Evolutionary conservation across 2,113 vertebrate genomes (phyloP).

Genomic region (Macquaria australasica): DNA sequence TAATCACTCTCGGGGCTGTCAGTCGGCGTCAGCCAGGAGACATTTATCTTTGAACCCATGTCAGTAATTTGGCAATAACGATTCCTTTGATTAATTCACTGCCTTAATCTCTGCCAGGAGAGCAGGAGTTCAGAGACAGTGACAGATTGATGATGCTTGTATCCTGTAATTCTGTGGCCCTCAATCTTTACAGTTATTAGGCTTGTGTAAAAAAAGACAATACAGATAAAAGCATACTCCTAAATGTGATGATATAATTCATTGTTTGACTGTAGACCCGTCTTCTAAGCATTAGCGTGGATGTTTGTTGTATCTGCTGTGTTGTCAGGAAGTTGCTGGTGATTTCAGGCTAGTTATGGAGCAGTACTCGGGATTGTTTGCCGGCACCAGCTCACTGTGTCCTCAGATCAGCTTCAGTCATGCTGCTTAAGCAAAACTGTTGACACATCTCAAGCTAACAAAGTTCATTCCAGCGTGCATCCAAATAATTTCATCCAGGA

Average conservation of each 20-base stretch:
- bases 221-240: constrained; percentile 49
- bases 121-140: constrained; percentile 76
- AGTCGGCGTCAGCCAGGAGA: constrained; percentile 68
- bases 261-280: constrained; percentile 3
- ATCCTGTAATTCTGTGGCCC: constrained; percentile 68
- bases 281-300: not conserved
- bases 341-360: constrained; percentile 37
- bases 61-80: constrained; percentile 83
- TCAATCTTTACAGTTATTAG: constrained; percentile 74
- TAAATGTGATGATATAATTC: constrained; percentile 48
- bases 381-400: constrained; percentile 24
- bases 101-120: constrained; percentile 72
- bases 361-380: constrained; percentile 21
- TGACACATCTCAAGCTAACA: constrained; percentile 55
- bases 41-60: constrained; percentile 80
- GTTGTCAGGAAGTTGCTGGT: constrained; percentile 26
- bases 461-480: constrained; percentile 37
- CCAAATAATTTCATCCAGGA: constrained; percentile 15
- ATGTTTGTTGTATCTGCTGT: not conserved
- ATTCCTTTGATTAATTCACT: constrained; percentile 83
- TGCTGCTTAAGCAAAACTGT: constrained; percentile 56
- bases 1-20: constrained; percentile 74
- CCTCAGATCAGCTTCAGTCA: constrained; percentile 52
- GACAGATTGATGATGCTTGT: constrained; percentile 76
- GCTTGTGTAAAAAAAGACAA: constrained; percentile 66